Conservation (phyloP, 2,113 vertebrate species). For the Mormoops blainvillei region DNA sequence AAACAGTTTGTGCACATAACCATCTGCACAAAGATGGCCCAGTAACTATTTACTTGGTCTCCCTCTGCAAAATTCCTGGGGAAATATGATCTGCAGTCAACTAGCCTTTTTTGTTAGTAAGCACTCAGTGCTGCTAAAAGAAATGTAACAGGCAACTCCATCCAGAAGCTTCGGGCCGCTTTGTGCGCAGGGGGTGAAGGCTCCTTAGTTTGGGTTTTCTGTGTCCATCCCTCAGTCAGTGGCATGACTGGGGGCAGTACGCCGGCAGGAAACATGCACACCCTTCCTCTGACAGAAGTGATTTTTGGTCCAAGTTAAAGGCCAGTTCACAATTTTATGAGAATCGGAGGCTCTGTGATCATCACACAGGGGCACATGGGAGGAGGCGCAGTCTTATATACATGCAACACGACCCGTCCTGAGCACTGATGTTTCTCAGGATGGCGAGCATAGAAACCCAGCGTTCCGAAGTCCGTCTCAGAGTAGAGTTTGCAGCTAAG, state of each 20-base stretch:
- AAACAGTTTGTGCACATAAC: conserved; percentile 39
- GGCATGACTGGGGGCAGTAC: not conserved
- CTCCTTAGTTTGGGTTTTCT: not conserved
- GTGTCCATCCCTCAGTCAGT: not conserved
- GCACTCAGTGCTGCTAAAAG: not conserved
- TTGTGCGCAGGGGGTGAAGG: not conserved
- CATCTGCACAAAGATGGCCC: conserved; percentile 22
- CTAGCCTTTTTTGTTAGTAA: conserved; percentile 11
- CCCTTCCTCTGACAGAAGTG: not conserved
- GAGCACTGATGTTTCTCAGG: not conserved
- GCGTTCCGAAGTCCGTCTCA: not conserved
- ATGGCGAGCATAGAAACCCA: not conserved
- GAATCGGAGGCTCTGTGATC: not conserved
- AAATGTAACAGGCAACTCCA: not conserved
- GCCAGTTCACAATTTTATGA: not conserved
- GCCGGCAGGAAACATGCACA: not conserved
- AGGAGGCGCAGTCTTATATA: not conserved
- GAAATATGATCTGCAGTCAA: conserved; percentile 19
- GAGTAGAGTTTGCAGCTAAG: not conserved
- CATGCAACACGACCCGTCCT: not conserved
- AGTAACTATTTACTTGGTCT: conserved; percentile 27
- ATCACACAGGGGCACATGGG: not conserved
- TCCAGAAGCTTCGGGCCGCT: not conserved
- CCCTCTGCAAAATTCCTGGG: conserved; percentile 33
- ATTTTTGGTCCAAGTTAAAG: not conserved